phyloP scores from a whole-genome alignment of 2,113 vertebrate species.

The Lathamus discolor region DNA sequence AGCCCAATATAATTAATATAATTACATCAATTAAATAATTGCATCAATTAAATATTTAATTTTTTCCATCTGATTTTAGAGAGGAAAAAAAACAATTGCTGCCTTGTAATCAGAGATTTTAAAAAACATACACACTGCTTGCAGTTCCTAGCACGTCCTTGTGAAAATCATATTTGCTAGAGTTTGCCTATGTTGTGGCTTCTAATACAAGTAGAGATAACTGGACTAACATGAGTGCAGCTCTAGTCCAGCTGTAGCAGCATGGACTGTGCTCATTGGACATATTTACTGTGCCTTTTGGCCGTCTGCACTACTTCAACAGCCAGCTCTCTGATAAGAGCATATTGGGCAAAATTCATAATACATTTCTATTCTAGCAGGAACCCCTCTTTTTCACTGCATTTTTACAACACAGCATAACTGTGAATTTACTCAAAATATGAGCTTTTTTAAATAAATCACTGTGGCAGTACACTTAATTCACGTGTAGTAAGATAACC shows the following conservation, averaged over 20 bases:
- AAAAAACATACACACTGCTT: neutral
- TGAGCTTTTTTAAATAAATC: neutral
- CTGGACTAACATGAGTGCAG: neutral
- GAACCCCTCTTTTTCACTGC: neutral
- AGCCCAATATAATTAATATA: neutral
- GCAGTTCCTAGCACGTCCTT: neutral
- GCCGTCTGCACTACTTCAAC: neutral
- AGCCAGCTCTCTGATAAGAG: neutral
- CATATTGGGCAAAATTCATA: neutral
- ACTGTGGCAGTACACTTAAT: neutral
- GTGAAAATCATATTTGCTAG: fast-evolving
- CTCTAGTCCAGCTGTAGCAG: neutral
- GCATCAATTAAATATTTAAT: neutral
- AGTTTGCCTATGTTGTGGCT: neutral
- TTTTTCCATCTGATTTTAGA: neutral
- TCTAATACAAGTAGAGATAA: neutral
- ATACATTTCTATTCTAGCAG: neutral
- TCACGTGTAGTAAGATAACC: neutral
- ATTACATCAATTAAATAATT: neutral
- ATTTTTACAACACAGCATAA: neutral
- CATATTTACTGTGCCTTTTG: neutral
- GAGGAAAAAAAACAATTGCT: neutral
- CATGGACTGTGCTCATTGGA: neutral
- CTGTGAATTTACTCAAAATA: neutral
- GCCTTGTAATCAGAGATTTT: neutral